Conservation (phyloP, 2,888 invertebrate genomes). For the Argyresthia albistria region DNA sequence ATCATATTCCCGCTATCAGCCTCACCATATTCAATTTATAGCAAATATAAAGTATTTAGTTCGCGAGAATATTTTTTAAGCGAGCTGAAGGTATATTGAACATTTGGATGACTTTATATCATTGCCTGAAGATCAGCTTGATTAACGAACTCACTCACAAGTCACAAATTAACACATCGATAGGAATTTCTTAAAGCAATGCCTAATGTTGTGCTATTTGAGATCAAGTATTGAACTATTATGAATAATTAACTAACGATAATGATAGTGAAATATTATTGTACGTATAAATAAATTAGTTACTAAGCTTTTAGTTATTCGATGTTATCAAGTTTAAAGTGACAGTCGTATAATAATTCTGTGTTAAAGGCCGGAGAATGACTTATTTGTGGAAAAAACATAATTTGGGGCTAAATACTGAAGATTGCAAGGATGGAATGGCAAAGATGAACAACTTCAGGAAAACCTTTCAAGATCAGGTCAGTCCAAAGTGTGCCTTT, state of each 20-base stretch:
- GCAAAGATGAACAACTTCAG: background rate
- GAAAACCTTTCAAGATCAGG: background rate
- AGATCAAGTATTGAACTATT: slow-evolving; percentile 1
- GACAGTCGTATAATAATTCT: background rate
- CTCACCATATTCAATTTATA: too few relatives aligned
- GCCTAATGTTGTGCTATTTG: background rate
- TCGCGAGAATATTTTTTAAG: too few relatives aligned
- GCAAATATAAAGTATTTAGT: too few relatives aligned
- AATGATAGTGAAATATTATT: background rate
- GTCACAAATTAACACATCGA: too few relatives aligned
- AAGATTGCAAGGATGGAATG: background rate
- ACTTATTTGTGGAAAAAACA: slow-evolving; percentile 2
- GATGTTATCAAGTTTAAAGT: background rate
- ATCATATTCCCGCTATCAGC: too few relatives aligned
- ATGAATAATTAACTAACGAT: slow-evolving; percentile 2
- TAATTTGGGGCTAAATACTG: background rate
- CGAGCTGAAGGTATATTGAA: too few relatives aligned
- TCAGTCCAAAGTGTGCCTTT: background rate
- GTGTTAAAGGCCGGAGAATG: background rate
- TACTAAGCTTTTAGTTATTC: slow-evolving; percentile 2
- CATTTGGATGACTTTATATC: too few relatives aligned
- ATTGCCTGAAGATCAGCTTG: too few relatives aligned
- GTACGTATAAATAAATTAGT: slow-evolving; percentile 6
- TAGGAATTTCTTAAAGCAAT: background rate
- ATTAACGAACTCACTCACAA: too few relatives aligned